Evolutionary conservation across 1,140 invertebrate species (phyloP).

Genomic region (Procambarus virginalis): DNA sequence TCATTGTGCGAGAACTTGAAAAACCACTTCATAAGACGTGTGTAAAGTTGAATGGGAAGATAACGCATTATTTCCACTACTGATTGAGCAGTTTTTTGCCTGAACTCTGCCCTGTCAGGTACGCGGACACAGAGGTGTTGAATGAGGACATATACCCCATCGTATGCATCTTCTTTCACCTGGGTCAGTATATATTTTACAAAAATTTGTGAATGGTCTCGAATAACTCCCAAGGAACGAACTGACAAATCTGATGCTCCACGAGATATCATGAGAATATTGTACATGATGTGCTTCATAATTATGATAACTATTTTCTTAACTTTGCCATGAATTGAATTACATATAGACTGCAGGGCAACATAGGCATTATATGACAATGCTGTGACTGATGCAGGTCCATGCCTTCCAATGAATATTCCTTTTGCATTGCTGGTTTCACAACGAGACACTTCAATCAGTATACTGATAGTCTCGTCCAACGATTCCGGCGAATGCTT

Average conservation of each 20-base stretch:
- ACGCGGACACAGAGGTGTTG: conserved; percentile 79
- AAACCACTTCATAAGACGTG: conserved; percentile 76
- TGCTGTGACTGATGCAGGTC: conserved; percentile 72
- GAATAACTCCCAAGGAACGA: conserved; percentile 74
- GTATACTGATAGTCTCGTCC: conserved; percentile 75
- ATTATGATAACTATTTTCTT: conserved; percentile 75
- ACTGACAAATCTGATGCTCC: conserved; percentile 74
- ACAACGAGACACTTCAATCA: conserved; percentile 76
- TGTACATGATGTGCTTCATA: conserved; percentile 76
- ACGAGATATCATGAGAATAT: conserved; percentile 74
- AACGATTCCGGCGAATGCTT: conserved; percentile 75
- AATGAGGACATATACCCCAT: conserved; percentile 76
- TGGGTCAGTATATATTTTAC: conserved; percentile 75
- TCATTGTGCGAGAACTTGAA: conserved; percentile 76
- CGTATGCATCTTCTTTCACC: conserved; percentile 73
- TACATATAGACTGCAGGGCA: conserved; percentile 75
- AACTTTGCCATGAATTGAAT: conserved; percentile 75
- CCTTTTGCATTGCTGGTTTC: conserved; percentile 74
- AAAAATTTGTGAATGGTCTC: conserved; percentile 77
- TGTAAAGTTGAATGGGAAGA: conserved; percentile 70
- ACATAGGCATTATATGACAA: conserved; percentile 76
- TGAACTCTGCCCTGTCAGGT: conserved; percentile 78
- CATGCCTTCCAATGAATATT: conserved; percentile 67
- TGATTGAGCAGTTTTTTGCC: conserved; percentile 76
- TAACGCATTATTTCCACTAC: conserved; percentile 75